Conservation (phyloP, 2,888 invertebrate species). For the Lamellibrachia columna region DNA sequence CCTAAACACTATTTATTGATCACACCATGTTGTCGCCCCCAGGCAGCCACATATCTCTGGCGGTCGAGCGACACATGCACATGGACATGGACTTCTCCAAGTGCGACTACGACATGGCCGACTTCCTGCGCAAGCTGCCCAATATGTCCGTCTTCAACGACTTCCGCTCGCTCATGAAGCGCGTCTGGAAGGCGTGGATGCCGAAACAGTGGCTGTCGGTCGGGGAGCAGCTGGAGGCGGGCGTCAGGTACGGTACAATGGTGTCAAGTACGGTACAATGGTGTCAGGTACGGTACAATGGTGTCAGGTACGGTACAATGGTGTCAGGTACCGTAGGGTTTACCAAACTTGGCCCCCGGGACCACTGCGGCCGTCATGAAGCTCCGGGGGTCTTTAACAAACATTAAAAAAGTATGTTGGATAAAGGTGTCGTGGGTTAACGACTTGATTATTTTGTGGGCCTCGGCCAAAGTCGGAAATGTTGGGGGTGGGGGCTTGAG, state of each 20-base stretch:
- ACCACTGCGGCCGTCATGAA: too few species aligned
- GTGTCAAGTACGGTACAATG: too few species aligned
- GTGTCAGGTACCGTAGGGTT: too few species aligned
- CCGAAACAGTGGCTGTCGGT: constrained; percentile 76
- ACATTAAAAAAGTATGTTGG: too few species aligned
- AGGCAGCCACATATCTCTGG: constrained; percentile 45
- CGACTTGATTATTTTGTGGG: too few species aligned
- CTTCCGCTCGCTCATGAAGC: constrained; percentile 44
- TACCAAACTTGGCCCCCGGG: too few species aligned
- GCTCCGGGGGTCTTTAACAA: too few species aligned
- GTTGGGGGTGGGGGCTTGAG: too few species aligned
- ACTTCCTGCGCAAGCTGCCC: constrained; percentile 43
- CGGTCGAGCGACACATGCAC: constrained; percentile 44
- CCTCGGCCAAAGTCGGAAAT: too few species aligned
- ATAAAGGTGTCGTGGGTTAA: too few species aligned
- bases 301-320: too few species aligned
- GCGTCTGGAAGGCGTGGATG: constrained; percentile 47
- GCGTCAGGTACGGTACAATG: constrained; percentile 58
- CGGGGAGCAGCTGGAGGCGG: constrained; percentile 77
- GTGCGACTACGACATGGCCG: constrained; percentile 46
- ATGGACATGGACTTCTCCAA: constrained; percentile 45
- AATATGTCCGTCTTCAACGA: constrained; percentile 44
- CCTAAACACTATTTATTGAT: not conserved
- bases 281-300: too few species aligned
- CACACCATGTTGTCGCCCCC: constrained; percentile 21